Base-by-base conservation (phyloP, 1,140 invertebrate species). In the Gonioctena quinquepunctata region DNA sequence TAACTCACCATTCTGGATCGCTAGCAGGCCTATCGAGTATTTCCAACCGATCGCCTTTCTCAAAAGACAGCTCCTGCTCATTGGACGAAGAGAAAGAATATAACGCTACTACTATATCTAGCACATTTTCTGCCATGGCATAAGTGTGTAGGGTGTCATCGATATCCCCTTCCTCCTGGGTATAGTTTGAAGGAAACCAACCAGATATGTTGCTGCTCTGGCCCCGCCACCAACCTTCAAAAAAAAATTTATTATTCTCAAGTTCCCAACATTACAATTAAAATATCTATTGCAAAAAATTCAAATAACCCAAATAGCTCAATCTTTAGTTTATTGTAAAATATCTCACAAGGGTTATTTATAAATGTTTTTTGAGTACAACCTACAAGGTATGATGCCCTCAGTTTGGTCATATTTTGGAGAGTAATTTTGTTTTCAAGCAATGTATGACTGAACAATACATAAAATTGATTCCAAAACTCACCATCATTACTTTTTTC, bases 161-260 rank as follows among this genome's bases (percentile, higher is more conserved):
- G 26, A 88, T 87, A 65, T 89, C 86, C 77, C 92, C 89, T 82
- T 97, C 95, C 84, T 98, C 94, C 82, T 96, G 94, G 65, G 89
- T 90, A 85, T 99, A 99, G 86, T 99, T 99, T 42, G 95, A 97
- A 18, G 97, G 98, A 84, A 99, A 99, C 98, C 97, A 87, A 69
- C 97, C 97, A 74, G 90, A 90, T 76, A 86, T 89, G 78, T 87
- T 91, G 80, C 87, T 91, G 84, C 90, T 94, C 86, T 96, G 94
- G 25, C 97, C 98, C 79, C 96, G 90, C 97, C 97, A 99, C 98
- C 98, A 99, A 26, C 98, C 83, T 77, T 54, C 19, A 11, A 0
- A 54, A n/a, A n/a, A n/a, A n/a, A n/a, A n/a, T n/a, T n/a, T n/a
- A n/a, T n/a, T n/a, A n/a, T n/a, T n/a, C n/a, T n/a, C n/a, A n/a